phyloP scores from a whole-genome alignment of 2,797 vertebrate species.

The Myoxocephalus aenaeus region DNA sequence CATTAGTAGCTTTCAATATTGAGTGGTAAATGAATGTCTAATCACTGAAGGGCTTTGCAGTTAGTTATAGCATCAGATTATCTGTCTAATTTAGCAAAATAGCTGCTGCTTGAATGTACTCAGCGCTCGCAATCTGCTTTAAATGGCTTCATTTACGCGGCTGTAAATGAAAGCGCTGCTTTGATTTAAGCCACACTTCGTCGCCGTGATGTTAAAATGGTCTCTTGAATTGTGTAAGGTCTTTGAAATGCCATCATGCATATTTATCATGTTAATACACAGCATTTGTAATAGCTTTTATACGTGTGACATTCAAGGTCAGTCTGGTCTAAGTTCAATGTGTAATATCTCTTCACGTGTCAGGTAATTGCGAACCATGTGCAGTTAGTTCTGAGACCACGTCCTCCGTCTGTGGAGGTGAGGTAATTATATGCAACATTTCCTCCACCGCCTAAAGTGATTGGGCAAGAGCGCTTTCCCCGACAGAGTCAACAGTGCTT shows the following conservation, averaged over 20 bases:
- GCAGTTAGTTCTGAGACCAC: conserved; percentile 23
- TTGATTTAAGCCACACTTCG: conserved; percentile 42
- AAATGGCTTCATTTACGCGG: conserved; percentile 45
- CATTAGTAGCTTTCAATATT: conserved; percentile 43
- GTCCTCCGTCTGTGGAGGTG: conserved; percentile 41
- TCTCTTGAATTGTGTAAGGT: conserved; percentile 24
- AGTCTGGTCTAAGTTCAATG: conserved; percentile 27
- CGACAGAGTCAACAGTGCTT: conserved; percentile 42
- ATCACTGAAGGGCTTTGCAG: conserved; percentile 42
- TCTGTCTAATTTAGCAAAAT: conserved; percentile 53
- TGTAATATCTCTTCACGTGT: conserved; percentile 23
- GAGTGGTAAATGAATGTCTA: conserved; percentile 41
- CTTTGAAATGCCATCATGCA: conserved; percentile 48
- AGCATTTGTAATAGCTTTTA: conserved; percentile 5
- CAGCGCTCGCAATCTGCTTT: conserved; percentile 31
- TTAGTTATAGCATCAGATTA: conserved; percentile 45
- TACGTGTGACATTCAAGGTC: conserved; percentile 36
- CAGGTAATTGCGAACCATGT: conserved; percentile 29
- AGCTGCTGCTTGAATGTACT: conserved; percentile 39
- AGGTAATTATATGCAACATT: conserved; percentile 50
- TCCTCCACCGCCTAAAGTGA: conserved; percentile 31
- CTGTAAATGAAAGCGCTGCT: conserved; percentile 41
- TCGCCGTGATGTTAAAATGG: conserved; percentile 40
- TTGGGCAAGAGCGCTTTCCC: conserved; percentile 24
- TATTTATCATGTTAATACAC: conserved; percentile 35